A percentile compares a stretch with the other conserved stretches of the same genome.
phyloP scores from a whole-genome alignment of 1,140 invertebrate genomes.

The Caenorhabditis remanei region DNA sequence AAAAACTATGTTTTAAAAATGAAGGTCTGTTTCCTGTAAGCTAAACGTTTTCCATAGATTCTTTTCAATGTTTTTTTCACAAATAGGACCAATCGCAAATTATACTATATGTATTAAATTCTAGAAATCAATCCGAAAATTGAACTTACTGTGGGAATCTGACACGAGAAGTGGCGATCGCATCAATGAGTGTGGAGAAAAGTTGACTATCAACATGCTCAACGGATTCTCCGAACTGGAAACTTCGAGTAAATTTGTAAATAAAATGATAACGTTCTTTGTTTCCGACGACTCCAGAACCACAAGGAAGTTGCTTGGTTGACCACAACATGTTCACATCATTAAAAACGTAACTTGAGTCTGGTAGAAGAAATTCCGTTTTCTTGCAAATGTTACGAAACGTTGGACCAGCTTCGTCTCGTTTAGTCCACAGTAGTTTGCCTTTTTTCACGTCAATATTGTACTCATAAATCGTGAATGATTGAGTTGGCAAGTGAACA shows the following conservation, averaged over 20 bases:
- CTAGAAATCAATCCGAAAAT: background rate
- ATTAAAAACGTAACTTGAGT: constrained; percentile 1
- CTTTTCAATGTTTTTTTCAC: no score
- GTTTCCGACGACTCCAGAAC: no score
- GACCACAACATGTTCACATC: constrained; percentile 54
- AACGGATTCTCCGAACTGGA: background rate
- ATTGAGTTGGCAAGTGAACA: background rate
- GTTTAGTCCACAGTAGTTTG: background rate
- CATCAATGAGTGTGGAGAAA: background rate
- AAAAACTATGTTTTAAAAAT: no score
- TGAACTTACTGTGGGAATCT: background rate
- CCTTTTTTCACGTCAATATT: background rate
- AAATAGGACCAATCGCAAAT: no score
- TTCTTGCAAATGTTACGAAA: background rate
- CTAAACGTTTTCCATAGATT: no score
- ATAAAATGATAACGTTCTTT: background rate
- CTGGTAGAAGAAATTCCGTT: background rate
- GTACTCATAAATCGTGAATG: background rate
- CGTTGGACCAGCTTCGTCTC: background rate
- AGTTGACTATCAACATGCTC: background rate
- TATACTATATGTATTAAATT: no score
- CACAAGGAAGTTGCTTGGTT: background rate
- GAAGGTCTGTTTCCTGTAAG: no score
- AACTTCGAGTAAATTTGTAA: background rate
- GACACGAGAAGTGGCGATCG: background rate